Evolutionary conservation across 2,797 vertebrate genomes (phyloP), one percentile per base, ranked within the genome.

Genomic region (Sardinella longiceps): DNA sequence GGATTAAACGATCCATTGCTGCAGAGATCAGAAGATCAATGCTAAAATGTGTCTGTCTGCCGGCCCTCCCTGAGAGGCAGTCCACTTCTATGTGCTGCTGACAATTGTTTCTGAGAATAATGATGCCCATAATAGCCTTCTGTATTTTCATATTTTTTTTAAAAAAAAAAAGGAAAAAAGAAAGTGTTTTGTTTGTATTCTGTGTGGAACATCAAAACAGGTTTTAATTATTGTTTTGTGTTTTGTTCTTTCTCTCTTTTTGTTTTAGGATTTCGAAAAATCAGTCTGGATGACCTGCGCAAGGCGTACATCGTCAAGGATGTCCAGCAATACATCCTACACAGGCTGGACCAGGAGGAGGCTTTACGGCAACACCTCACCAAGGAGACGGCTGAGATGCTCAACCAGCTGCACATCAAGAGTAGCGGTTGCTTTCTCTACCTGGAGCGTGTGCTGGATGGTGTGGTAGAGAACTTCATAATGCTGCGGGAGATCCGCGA

Each of bases 291-390:
- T 74, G 98, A 99, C 92, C 97, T 99, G 4, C 96, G 98, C 14
- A 99, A 99, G 89, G 98, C 98, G 1, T 98, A 99, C 84, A 98
- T 99, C 0, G 98, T 99, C 82, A 99, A 99, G 92, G 98, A 99
- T 77, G 98, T 99, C n/a, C 98, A 99, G n/a, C 98, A 99, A 86
- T 99, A 99, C 89, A 99, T 99, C 90, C 97, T 99, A 37, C 97
- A 99, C 92, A 95, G 98, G 66, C 94, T 99, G 88, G 98, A 99
- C 91, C 97, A 98, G 90, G 98, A 99, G 90, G 98, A 99, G 93
- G 98, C 98, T 1, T 94, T 99, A 87, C 95, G 98, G 85, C 98
- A 99, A 80, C 98, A 99, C 88, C 96, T 99, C 82, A 99, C 98
- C 53, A 99, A 99, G 92, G 98, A 99, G 93, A 99, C 98, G 0